Base-by-base conservation (phyloP, 2,888 invertebrate genomes). In the Abrostola triplasia region DNA sequence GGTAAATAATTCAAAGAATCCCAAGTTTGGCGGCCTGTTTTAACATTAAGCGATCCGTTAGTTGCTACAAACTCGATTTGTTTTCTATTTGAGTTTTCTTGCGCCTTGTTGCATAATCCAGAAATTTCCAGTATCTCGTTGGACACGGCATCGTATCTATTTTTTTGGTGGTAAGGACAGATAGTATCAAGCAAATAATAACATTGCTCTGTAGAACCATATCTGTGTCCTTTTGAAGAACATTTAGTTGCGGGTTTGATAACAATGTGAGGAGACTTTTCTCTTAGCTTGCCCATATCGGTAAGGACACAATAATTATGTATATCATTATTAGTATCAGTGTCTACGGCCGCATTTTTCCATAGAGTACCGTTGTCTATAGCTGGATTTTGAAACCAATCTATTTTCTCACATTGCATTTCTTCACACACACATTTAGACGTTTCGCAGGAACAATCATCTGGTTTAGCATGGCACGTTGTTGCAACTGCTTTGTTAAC, bases 1-100 rank as follows among this genome's bases (percentile, higher is more conserved):
- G 90, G 90, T 52, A 92, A 73, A 69, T 69, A 85, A 24, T 83
- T 77, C 41, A 92, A 76, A 9, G 89, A 86, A 75, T 90, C 84
- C 56, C 53, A 67, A 11, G 38, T 24, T 42, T 41, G 36, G 47
- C 8, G 9, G 4, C 37, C 40, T 12, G 53, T 51, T 12, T 8
- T 9, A 36, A 1, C 24, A n/a, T 49, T 38, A 8, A n/a, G 7
- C 1, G 48, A 0, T 38, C 49, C 36, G 0, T 6, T 13, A 5
- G 41, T 57, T 35, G n/a, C 41, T 53, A 38, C 6, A 24, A 47
- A 42, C 0, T 60, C 35, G 0, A 12, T 12, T 41, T 59, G 52
- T 13, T 44, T 47, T 5, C 1, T n/a, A 9, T 24, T 59, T 11
- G 10, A 2, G 8, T 48, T 52, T 24, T 52, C 37, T 49, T 64